These are phyloP conservation scores for Psittacula derbiana DNA, from an alignment of 2,797 vertebrate genomes.

Conservation along the genomic window DNA sequence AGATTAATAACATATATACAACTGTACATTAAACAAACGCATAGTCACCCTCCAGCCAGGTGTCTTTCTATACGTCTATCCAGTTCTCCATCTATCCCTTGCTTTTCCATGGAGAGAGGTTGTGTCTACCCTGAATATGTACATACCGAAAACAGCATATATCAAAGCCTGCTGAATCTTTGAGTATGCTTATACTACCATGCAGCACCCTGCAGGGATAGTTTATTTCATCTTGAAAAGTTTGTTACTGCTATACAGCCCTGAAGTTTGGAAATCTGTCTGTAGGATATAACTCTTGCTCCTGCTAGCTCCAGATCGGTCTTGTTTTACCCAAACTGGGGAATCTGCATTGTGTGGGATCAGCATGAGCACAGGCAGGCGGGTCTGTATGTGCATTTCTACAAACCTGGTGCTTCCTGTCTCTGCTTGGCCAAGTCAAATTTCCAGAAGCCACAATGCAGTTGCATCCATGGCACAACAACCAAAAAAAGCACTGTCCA, in stretches of 20 bases:
- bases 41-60: not conserved
- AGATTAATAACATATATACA: not conserved
- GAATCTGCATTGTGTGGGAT: fast-evolving
- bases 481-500: not conserved
- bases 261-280: not conserved
- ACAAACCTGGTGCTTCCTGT: not conserved
- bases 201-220: not conserved
- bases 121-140: not conserved
- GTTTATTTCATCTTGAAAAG: not conserved
- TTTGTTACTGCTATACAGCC: not conserved
- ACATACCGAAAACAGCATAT: not conserved
- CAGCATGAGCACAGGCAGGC: fast-evolving
- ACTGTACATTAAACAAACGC: not conserved
- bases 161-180: not conserved
- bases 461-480: not conserved
- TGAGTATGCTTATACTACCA: not conserved
- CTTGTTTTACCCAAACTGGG: fast-evolving
- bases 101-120: not conserved
- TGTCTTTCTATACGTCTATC: not conserved
- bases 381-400: not conserved
- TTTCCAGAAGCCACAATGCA: not conserved
- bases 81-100: not conserved
- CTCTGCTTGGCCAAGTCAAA: not conserved
- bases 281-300: not conserved
- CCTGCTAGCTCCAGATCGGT: not conserved